A percentile compares a stretch with the other conserved stretches of the same genome.
Conservation (phyloP, 2,113 vertebrate species). For the Hylia prasina region DNA sequence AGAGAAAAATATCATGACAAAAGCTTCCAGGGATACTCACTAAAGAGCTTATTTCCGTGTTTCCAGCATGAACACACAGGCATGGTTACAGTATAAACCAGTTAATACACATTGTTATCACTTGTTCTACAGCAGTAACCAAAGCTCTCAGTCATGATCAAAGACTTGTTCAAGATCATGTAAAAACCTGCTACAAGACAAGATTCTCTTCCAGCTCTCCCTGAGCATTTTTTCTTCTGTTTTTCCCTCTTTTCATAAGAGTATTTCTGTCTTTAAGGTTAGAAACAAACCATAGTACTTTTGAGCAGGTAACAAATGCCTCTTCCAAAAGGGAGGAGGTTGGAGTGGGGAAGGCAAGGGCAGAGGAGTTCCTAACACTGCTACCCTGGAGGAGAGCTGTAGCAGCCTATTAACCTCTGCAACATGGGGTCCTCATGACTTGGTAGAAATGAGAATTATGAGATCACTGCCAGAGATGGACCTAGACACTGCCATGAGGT, state of each 20-base stretch:
- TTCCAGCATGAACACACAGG: not conserved
- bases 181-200: not conserved
- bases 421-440: not conserved
- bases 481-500: not conserved
- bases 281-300: not conserved
- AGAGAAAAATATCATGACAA: not conserved
- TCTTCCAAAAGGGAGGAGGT: not conserved
- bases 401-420: not conserved
- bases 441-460: not conserved
- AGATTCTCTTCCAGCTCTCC: not conserved
- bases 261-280: not conserved
- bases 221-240: not conserved
- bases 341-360: not conserved
- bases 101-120: not conserved
- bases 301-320: not conserved
- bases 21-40: not conserved
- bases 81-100: not conserved
- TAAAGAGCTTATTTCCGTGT: not conserved
- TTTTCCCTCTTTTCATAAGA: not conserved
- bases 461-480: not conserved
- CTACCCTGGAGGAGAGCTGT: not conserved
- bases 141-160: not conserved
- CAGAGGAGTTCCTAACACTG: not conserved
- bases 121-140: slow-evolving; percentile 1
- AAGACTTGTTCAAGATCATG: not conserved